Conservation (phyloP, 1,140 invertebrate species). For the Uloborus diversus region DNA sequence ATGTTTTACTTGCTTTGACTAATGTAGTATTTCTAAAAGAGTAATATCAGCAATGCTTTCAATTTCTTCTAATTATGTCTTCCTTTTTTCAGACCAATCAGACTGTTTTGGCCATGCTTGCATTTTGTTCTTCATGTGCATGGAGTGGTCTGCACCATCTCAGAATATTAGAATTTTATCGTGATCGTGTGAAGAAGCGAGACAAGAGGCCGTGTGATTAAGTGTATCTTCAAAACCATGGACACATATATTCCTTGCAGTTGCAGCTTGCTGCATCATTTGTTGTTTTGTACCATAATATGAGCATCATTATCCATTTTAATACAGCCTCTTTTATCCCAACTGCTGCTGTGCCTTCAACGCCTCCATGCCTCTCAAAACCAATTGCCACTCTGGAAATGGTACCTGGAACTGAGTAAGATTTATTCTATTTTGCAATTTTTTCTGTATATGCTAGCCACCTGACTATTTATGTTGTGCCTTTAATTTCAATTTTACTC, state of each 20-base stretch:
- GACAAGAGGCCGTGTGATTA: conserved; percentile 14
- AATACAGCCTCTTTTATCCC: conserved; percentile 20
- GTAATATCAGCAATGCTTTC: too few relatives aligned
- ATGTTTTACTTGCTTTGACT: too few relatives aligned
- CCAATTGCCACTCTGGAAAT: conserved; percentile 21
- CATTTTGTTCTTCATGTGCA: conserved; percentile 4
- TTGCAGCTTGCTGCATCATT: conserved; percentile 26
- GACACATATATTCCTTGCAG: neutral
- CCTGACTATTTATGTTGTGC: neutral
- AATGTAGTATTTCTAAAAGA: too few relatives aligned
- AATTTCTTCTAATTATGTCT: neutral
- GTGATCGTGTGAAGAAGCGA: conserved; percentile 42
- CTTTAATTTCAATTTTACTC: too few relatives aligned
- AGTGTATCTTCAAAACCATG: neutral
- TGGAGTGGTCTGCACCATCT: conserved; percentile 23
- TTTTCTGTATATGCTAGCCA: neutral
- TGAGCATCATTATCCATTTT: conserved; percentile 54
- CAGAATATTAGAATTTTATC: conserved; percentile 48
- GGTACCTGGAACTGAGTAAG: conserved; percentile 54
- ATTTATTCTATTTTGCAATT: neutral
- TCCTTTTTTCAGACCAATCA: conserved; percentile 4
- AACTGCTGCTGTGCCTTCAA: conserved; percentile 31
- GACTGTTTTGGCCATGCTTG: conserved; percentile 27
- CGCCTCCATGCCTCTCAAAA: conserved; percentile 26
- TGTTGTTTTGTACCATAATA: conserved; percentile 35